Percentiles rank a stretch among this genome's conserved stretches.
phyloP scores from a whole-genome alignment of 2,888 invertebrate genomes.

The Hybos culiciformis region DNA sequence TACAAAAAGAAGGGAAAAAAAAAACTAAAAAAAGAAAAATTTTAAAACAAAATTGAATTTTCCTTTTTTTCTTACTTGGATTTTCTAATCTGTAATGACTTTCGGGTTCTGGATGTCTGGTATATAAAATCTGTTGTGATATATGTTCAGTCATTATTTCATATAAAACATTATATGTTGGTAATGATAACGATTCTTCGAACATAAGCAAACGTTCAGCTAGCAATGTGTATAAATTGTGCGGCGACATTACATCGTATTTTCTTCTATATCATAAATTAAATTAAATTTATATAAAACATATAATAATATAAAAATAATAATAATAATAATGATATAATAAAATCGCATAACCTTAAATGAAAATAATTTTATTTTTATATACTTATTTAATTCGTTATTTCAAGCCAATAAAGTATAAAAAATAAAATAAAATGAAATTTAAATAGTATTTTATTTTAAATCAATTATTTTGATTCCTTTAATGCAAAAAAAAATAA shows the following conservation, averaged over 20 bases:
- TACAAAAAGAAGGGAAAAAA: slow-evolving; percentile 6
- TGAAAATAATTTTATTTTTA: neutral
- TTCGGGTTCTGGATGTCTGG: slow-evolving; percentile 90
- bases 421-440: no score
- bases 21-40: slow-evolving; percentile 8
- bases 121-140: slow-evolving; percentile 85
- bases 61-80: slow-evolving; percentile 58
- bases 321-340: neutral
- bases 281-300: no score
- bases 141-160: slow-evolving; percentile 98
- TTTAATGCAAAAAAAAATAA: no score
- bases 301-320: slow-evolving; percentile 1
- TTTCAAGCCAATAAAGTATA: no score
- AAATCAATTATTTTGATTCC: no score
- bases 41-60: neutral
- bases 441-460: no score
- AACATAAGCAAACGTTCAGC: slow-evolving; percentile 82
- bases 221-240: slow-evolving; percentile 93
- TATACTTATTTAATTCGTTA: neutral
- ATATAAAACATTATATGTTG: slow-evolving; percentile 96
- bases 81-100: slow-evolving; percentile 90
- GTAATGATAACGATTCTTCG: slow-evolving; percentile 78
- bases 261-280: slow-evolving; percentile 56
- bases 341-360: no score
- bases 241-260: slow-evolving; percentile 97